Conservation (phyloP, 2,797 vertebrate genomes). For the Bufotes viridis region DNA sequence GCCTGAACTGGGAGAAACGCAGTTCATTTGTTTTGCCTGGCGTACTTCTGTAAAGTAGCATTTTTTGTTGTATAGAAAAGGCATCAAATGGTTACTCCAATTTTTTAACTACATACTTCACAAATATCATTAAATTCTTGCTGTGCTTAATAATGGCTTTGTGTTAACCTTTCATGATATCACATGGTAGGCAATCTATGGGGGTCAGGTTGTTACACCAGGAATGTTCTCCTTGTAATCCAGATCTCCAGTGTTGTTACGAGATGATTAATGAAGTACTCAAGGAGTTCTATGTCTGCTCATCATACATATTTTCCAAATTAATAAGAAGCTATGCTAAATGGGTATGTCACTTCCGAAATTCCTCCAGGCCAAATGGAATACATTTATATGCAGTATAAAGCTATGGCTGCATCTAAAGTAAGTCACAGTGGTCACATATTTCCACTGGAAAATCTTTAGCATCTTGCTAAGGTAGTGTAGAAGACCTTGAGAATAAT, state of each 20-base stretch:
- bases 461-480: not conserved
- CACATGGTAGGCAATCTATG: too few species aligned
- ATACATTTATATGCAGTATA: not conserved
- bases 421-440: not conserved
- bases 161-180: too few species aligned
- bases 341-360: not conserved
- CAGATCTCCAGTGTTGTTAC: not conserved
- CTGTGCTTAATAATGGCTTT: not conserved
- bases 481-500: constrained; percentile 12
- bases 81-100: too few species aligned
- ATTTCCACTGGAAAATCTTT: not conserved
- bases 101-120: too few species aligned
- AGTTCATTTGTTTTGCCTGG: too few species aligned
- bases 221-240: too few species aligned
- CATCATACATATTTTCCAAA: not conserved
- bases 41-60: too few species aligned
- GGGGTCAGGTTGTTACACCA: too few species aligned
- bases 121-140: too few species aligned
- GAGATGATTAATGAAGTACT: not conserved
- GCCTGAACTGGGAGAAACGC: too few species aligned
- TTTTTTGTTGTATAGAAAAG: too few species aligned
- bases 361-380: not conserved
- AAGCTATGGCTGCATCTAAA: not conserved
- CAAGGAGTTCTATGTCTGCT: not conserved
- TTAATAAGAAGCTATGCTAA: not conserved